Conservation (phyloP, 2,113 vertebrate genomes). For the Microtus richardsoni region DNA sequence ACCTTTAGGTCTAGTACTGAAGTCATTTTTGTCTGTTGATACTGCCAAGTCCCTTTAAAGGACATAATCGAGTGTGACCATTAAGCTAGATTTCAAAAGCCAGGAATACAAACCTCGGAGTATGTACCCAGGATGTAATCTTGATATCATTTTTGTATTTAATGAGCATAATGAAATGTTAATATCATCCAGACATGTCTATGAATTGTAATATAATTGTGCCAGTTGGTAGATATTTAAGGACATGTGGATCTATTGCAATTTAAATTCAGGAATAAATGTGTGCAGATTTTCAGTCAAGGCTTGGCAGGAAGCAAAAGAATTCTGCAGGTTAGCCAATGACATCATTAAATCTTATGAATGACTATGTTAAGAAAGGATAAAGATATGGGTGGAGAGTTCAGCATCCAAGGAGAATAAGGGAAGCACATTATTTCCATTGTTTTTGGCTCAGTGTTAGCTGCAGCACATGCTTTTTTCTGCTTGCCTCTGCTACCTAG, state of each 20-base stretch:
- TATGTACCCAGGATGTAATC: not conserved
- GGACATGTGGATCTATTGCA: slow-evolving; percentile 25
- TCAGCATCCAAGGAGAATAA: slow-evolving; percentile 1
- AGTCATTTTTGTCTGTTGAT: slow-evolving; percentile 52
- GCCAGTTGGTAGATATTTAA: slow-evolving; percentile 12
- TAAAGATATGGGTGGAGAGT: not conserved
- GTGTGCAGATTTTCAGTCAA: slow-evolving; percentile 50
- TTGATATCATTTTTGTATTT: slow-evolving; percentile 46
- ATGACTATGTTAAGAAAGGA: not conserved
- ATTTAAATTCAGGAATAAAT: slow-evolving; percentile 34
- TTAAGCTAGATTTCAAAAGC: not conserved
- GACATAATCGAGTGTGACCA: not conserved
- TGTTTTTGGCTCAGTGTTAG: not conserved
- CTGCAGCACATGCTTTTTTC: not conserved
- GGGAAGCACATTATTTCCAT: not conserved
- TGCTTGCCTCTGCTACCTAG: not conserved
- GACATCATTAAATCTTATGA: slow-evolving; percentile 41
- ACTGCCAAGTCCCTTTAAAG: not conserved
- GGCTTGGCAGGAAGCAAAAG: not conserved
- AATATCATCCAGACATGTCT: slow-evolving; percentile 17
- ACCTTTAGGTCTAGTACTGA: not conserved
- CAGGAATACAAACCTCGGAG: not conserved
- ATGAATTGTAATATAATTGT: slow-evolving; percentile 38
- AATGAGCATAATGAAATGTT: slow-evolving; percentile 56
- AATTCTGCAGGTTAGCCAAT: not conserved